A percentile compares a stretch with the other conserved stretches of the same genome.
These are phyloP conservation scores for Tragelaphus imberbis DNA, from an alignment of 2,113 vertebrate genomes.

Conservation along the genomic window DNA sequence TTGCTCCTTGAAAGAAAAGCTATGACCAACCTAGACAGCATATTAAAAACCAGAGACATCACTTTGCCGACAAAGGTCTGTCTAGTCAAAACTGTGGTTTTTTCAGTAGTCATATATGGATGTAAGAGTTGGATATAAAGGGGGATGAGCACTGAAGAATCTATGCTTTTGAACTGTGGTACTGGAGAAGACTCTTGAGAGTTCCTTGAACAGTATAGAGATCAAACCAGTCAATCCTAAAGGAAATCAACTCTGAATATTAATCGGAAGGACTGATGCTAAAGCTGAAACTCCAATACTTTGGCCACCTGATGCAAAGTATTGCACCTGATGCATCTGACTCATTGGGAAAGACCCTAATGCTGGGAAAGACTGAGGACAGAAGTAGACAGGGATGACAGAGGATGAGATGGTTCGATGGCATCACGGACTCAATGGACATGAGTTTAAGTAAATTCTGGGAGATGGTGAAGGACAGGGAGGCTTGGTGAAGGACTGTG, in stretches of 20 bases:
- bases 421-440: neutral
- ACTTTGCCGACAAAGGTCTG: neutral
- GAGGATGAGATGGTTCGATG: neutral
- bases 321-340: neutral
- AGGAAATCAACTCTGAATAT: neutral
- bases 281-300: neutral
- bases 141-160: neutral
- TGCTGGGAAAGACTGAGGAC: neutral
- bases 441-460: neutral
- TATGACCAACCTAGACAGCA: neutral
- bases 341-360: neutral
- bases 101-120: neutral
- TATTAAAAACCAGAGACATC: neutral
- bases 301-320: neutral
- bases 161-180: neutral
- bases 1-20: neutral
- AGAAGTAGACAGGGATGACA: rapidly evolving
- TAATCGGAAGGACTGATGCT: neutral
- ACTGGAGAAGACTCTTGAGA: neutral
- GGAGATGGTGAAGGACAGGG: neutral
- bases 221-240: neutral
- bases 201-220: neutral
- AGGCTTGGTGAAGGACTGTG: neutral
- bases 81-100: neutral
- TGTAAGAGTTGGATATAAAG: neutral